These are phyloP conservation scores for Zaprionus bogoriensis DNA, from an alignment of 2,888 invertebrate genomes.

Conservation along the genomic window DNA sequence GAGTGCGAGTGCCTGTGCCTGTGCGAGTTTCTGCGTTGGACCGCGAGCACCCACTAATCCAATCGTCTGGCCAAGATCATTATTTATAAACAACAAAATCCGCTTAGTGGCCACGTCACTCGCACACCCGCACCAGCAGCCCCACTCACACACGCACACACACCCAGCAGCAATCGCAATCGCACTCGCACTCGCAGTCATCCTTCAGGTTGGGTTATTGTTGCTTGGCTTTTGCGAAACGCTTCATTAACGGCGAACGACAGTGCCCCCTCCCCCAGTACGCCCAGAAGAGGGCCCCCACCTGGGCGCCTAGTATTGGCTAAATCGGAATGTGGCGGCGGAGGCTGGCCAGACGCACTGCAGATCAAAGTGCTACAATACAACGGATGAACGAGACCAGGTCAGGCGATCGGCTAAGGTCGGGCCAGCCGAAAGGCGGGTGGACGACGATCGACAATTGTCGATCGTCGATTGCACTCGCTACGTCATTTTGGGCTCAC, in stretches of 20 bases:
- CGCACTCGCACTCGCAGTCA: slow-evolving; percentile 31
- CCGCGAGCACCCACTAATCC: slow-evolving; percentile 79
- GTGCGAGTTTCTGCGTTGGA: slow-evolving; percentile 64
- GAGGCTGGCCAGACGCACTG: slow-evolving; percentile 59
- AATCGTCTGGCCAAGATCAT: slow-evolving; percentile 80
- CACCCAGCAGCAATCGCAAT: slow-evolving; percentile 2
- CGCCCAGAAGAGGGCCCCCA: not conserved
- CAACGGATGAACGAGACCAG: slow-evolving; percentile 51
- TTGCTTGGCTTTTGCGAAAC: slow-evolving; percentile 60
- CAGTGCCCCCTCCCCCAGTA: slow-evolving; percentile 1
- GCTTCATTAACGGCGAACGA: slow-evolving; percentile 55
- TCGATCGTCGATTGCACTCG: slow-evolving; percentile 29
- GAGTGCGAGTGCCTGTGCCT: slow-evolving; percentile 30
- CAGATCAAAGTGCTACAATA: slow-evolving; percentile 66
- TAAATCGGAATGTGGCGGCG: slow-evolving; percentile 65
- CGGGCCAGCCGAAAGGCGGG: not conserved
- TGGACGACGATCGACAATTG: no score
- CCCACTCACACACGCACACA: slow-evolving; percentile 17
- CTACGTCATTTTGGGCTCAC: slow-evolving; percentile 60
- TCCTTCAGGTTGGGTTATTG: slow-evolving; percentile 60
- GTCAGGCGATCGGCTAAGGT: slow-evolving; percentile 13
- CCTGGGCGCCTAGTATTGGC: slow-evolving; percentile 12
- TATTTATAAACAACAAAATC: slow-evolving; percentile 80
- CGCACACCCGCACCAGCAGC: slow-evolving; percentile 23
- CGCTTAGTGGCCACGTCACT: slow-evolving; percentile 64